Evolutionary conservation across 2,888 invertebrate species (phyloP).

Genomic region (Agonopterix heracliana): DNA sequence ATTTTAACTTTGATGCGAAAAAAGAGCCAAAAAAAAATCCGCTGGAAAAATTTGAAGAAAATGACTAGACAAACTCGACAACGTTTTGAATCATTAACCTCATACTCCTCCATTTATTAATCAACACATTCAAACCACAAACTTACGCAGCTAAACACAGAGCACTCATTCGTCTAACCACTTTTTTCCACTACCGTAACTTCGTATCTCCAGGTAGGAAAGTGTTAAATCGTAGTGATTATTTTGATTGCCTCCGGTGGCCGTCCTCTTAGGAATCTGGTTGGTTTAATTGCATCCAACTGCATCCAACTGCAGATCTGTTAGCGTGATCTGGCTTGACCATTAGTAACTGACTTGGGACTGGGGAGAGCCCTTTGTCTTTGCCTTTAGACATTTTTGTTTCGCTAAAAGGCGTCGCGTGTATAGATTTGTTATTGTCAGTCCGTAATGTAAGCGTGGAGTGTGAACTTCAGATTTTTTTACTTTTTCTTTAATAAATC

Average conservation of each 20-base stretch:
- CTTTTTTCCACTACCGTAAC: no score
- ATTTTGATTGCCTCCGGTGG: slow-evolving; percentile 54
- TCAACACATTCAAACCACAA: no score
- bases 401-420: slow-evolving; percentile 36
- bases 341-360: slow-evolving; percentile 60
- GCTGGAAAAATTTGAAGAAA: no score
- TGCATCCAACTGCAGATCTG: slow-evolving; percentile 27
- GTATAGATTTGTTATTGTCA: slow-evolving; percentile 36
- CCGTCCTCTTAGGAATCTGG: slow-evolving; percentile 48
- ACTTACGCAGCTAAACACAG: no score
- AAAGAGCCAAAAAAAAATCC: no score
- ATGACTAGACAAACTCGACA: no score
- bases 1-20: no score
- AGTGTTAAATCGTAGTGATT: slow-evolving; percentile 70
- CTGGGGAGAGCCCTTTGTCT: slow-evolving; percentile 50
- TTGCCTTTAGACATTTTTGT: slow-evolving; percentile 24
- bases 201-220: slow-evolving; percentile 46
- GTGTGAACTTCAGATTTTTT: no score
- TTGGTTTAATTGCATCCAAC: slow-evolving; percentile 52
- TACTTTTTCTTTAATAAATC: no score
- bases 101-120: no score
- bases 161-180: no score
- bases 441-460: not conserved
- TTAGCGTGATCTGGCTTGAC: slow-evolving; percentile 31
- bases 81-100: no score